These are phyloP conservation scores for Bufotes viridis DNA, from an alignment of 2,797 vertebrate genomes.

Conservation along the genomic window DNA sequence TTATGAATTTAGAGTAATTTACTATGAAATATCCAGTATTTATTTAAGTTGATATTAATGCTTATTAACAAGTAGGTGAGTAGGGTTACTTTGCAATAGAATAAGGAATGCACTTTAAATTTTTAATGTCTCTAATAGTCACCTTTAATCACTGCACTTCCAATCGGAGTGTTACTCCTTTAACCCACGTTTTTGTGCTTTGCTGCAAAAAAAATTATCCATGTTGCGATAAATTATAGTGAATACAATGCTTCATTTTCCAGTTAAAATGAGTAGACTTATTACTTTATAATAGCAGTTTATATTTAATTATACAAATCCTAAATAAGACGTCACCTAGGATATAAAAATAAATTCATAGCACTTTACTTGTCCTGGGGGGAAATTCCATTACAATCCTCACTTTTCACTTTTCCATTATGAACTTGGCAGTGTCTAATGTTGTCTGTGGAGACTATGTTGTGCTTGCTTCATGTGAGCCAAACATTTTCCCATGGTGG, in stretches of 20 bases:
- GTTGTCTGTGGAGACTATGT: background rate
- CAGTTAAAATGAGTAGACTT: background rate
- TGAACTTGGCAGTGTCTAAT: conserved; percentile 3
- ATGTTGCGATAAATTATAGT: background rate
- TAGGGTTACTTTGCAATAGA: too few species aligned
- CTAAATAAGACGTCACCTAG: background rate
- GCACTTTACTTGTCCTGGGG: background rate
- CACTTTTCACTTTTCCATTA: background rate
- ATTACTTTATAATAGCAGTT: background rate
- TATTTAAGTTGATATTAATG: too few species aligned
- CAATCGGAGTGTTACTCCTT: too few species aligned
- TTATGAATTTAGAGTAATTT: too few species aligned
- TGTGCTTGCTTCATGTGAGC: background rate
- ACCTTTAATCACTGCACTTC: too few species aligned
- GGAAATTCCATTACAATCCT: background rate
- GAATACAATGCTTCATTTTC: too few species aligned
- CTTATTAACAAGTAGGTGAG: too few species aligned
- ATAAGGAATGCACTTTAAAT: too few species aligned
- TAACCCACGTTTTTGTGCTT: too few species aligned
- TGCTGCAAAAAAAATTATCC: background rate
- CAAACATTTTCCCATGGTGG: background rate
- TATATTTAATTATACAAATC: conserved; percentile 1
- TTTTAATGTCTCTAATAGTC: too few species aligned
- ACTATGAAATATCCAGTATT: too few species aligned
- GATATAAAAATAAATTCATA: background rate